Conservation (phyloP, 2,113 vertebrate genomes). For the Labrus mixtus region DNA sequence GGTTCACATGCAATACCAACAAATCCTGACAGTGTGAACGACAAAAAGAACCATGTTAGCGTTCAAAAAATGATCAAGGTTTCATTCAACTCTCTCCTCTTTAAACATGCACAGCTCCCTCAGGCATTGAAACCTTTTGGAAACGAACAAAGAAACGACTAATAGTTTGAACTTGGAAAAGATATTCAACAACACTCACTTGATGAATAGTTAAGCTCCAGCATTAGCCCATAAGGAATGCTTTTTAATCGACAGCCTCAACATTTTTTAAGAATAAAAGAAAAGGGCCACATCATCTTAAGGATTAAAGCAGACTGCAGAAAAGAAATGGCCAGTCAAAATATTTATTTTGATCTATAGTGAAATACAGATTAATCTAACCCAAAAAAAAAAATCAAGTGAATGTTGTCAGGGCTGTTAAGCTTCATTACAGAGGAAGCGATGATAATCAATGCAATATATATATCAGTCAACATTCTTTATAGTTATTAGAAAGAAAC, state of each 20-base stretch:
- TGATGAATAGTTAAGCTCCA: conserved; percentile 32
- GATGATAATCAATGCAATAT: too few species aligned
- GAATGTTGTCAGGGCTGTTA: not conserved
- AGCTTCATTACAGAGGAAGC: not conserved
- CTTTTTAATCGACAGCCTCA: conserved; percentile 1
- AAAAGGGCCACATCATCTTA: conserved; percentile 11
- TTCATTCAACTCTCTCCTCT: conserved; percentile 10
- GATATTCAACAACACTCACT: conserved; percentile 18
- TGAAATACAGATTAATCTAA: not conserved
- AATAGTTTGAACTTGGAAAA: not conserved
- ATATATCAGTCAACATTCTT: too few species aligned
- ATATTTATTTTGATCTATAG: conserved; percentile 10
- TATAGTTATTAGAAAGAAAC: too few species aligned
- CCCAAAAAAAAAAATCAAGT: not conserved
- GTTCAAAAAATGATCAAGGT: conserved; percentile 6
- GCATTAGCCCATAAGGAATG: conserved; percentile 11
- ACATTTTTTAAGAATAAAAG: not conserved
- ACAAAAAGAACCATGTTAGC: not conserved
- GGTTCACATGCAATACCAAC: conserved; percentile 1
- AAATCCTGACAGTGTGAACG: not conserved
- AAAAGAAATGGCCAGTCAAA: not conserved
- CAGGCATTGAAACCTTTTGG: not conserved
- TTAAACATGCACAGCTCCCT: not conserved
- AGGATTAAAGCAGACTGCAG: not conserved
- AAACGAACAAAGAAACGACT: conserved; percentile 17